A percentile compares a stretch with the other conserved stretches of the same genome.
phyloP scores from a whole-genome alignment of 1,140 invertebrate genomes.

The Harpegnathos saltator region DNA sequence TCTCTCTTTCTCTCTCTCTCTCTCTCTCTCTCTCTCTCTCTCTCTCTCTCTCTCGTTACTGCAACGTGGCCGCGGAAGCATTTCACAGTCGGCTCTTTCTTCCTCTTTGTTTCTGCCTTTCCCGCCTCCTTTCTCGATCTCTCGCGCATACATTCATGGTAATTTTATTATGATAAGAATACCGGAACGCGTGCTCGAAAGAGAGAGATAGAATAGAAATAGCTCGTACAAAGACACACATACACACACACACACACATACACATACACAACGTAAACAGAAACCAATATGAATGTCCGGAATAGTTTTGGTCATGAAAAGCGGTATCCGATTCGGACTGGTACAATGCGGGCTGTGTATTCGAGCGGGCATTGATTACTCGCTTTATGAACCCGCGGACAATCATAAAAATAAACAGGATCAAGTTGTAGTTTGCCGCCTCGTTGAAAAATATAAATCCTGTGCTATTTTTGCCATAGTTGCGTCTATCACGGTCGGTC shows the following conservation, averaged over 20 bases:
- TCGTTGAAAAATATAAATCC: constrained; percentile 32
- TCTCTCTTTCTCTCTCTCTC: constrained; percentile 4
- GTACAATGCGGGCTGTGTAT: neutral
- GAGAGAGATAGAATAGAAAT: too few species aligned
- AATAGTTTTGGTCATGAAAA: constrained; percentile 53
- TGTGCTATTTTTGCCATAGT: neutral
- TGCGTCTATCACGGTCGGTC: too few species aligned
- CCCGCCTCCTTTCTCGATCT: constrained; percentile 3
- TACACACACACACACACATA: too few species aligned
- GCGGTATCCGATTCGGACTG: constrained; percentile 28
- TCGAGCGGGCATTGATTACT: constrained; percentile 41
- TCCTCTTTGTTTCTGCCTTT: neutral
- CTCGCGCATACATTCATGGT: constrained; percentile 21
- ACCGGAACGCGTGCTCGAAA: neutral
- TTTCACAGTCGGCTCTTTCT: neutral
- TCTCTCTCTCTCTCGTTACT: constrained; percentile 27
- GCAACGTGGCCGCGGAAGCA: neutral
- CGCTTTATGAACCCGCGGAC: constrained; percentile 56
- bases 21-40: constrained; percentile 7
- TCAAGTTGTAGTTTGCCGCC: neutral
- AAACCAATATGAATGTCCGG: constrained; percentile 19
- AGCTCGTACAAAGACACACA: neutral
- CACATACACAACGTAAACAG: too few species aligned
- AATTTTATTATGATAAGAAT: constrained; percentile 55
- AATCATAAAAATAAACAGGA: constrained; percentile 62